A percentile compares a stretch with the other conserved stretches of the same genome.
phyloP scores from a whole-genome alignment of 1,140 invertebrate genomes.

The Choristoneura fumiferana region DNA sequence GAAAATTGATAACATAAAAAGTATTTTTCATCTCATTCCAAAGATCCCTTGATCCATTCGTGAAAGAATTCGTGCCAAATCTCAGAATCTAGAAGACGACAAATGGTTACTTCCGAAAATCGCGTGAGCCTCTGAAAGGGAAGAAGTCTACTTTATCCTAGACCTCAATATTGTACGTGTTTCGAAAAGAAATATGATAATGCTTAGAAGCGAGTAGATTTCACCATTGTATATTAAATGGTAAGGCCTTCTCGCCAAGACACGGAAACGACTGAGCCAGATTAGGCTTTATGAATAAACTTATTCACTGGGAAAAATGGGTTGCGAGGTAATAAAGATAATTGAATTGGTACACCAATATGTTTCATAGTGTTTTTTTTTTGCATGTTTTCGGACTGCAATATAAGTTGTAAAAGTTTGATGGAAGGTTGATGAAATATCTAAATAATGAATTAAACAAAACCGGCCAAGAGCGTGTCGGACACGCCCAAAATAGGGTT shows the following conservation, averaged over 20 bases:
- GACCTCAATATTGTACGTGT: conserved; percentile 17
- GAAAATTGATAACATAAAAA: too few species aligned
- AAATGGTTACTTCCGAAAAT: conserved; percentile 1
- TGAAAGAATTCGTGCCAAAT: conserved; percentile 6
- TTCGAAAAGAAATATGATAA: conserved; percentile 16
- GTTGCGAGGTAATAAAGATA: too few species aligned
- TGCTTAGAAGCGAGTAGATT: not conserved
- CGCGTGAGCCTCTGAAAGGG: not conserved
- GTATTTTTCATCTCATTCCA: too few species aligned
- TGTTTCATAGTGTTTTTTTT: too few species aligned
- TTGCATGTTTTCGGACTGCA: too few species aligned
- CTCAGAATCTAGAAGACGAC: conserved; percentile 9
- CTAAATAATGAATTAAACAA: too few species aligned
- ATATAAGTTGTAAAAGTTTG: too few species aligned
- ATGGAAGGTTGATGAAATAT: too few species aligned
- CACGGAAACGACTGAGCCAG: not conserved
- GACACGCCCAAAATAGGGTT: too few species aligned
- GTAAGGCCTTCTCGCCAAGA: not conserved
- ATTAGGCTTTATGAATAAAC: not conserved
- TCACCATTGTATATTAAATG: not conserved
- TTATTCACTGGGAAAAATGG: too few species aligned
- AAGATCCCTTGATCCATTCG: not conserved
- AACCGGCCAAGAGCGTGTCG: too few species aligned
- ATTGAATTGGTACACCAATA: too few species aligned
- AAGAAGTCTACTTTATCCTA: conserved; percentile 11